Evolutionary conservation across 2,888 invertebrate species (phyloP), one percentile per base, ranked within the genome.

Genomic region (Drosophila picticornis): DNA sequence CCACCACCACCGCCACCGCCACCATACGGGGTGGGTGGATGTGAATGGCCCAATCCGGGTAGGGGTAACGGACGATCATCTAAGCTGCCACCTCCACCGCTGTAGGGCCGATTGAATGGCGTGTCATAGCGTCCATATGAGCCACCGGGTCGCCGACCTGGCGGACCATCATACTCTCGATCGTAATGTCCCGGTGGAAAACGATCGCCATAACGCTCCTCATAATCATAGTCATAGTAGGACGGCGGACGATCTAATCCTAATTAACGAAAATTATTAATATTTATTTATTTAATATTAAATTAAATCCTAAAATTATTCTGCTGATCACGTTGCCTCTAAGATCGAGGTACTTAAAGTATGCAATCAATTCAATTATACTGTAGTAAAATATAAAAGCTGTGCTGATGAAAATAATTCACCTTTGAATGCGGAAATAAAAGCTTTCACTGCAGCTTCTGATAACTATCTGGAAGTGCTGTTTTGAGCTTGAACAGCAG

Each of bases 201-300:
- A 2, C 92, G 82, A 68, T 91, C 91, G 1, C 82, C 86, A 72
- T 92, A 93, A 3, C 93, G 90, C 57, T 92, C 93, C 48, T 93
- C 93, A 53, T 93, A 93, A 52, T 93, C 93, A 36, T 91, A 84
- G 66, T 93, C 93, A 50, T 93, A 92, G 75, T 92, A 91, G 9
- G 92, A 83, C 7, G 92, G 91, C 27, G 92, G 91, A 5, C 92
- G 91, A 72, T 92, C 93, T n/a, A 92, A 89, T 32, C 92, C 93
- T 93, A 43, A 22, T 38, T 16, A 43, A 25, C n/a, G 25, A 9
- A 16, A 25, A 4, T 36, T 2, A 31, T n/a, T 25, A 25, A 22
- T 60, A 29, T 32, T 34, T 19, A 2, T 16, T 4, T 27, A 38
- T 29, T 25, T 55, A n/a, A 13, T 19, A 16, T 22, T 2, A 1